Percentiles rank a stretch among this genome's conserved stretches.
Evolutionary conservation across 2,113 vertebrate genomes (phyloP).

Genomic region (Litocranius walleri): DNA sequence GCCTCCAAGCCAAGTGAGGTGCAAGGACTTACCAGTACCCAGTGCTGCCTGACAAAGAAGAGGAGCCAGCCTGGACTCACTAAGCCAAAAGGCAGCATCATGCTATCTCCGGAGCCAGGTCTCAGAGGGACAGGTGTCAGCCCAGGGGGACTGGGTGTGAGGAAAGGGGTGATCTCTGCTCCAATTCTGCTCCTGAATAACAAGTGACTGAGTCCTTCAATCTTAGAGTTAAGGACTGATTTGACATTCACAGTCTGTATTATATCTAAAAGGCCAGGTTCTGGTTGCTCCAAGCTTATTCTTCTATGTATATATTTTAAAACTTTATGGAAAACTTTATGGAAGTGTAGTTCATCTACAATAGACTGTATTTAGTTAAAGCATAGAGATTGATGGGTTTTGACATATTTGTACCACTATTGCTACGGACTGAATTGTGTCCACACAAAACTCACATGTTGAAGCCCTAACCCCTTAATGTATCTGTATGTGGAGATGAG

Average conservation of each 20-base stretch:
- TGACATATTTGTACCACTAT: background rate
- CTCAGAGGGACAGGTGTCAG: background rate
- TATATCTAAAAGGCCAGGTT: background rate
- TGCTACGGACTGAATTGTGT: background rate
- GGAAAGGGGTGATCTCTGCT: background rate
- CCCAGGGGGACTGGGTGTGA: fast-evolving
- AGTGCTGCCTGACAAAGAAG: background rate
- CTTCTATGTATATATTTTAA: background rate
- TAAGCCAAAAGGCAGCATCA: background rate
- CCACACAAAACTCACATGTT: background rate
- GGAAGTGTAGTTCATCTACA: background rate
- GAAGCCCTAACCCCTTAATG: background rate
- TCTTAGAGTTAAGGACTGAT: background rate
- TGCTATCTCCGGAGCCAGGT: background rate
- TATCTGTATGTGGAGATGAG: background rate
- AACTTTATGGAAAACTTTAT: background rate
- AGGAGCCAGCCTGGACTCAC: background rate
- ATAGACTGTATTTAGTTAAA: background rate
- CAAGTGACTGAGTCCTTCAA: background rate
- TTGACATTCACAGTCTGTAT: background rate
- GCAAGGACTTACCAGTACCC: background rate
- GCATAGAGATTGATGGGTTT: background rate
- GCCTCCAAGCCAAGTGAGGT: background rate
- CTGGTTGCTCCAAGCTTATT: background rate
- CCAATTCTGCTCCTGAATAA: background rate